Evolutionary conservation across 2,888 invertebrate genomes (phyloP), one percentile per base, ranked within the genome.

Genomic region (Eumacrocentrus americanus): DNA sequence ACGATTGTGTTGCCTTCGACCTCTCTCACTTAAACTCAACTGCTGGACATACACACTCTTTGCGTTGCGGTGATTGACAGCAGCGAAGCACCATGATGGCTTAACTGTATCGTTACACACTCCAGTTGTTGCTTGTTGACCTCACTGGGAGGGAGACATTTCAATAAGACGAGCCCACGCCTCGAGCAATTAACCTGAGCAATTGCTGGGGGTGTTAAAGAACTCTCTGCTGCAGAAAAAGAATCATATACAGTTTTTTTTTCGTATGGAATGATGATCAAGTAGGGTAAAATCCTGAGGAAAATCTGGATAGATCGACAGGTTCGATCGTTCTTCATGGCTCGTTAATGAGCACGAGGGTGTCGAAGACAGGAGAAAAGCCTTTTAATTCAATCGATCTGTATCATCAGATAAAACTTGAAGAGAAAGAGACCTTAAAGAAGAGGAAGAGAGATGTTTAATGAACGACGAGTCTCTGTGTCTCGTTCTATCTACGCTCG

Each of bases 311-410:
- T 56, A 54, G 44, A 16, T 54, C 37, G 38, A 44, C 50, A 35
- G 42, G 51, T 46, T 40, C 58, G 48, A 68, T 66, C 60, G 58
- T 66, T 67, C 60, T 57, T 59, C 53, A 25, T 38, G 47, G 40
- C 51, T 44, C 59, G 60, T 62, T 67, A 70, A 66, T 62, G 67
- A 70, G 57, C 57, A 46, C 44, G 35, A 25, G 25, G 48, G 37
- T 53, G 56, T 47, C 38, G 29, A 38, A 52, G 38, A 16, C 7
- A 60, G 35, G 48, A n/a, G n/a, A n/a, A 38, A 61, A 40, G 40
- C 47, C 59, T 64, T 67, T 64, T 67, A 68, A 72, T 72, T 72
- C 65, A 61, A 65, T 66, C 66, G 72, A 72, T 72, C 67, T 67
- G 67, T n/a, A n/a, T 70, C 68, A 58, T 9, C 35, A 40, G n/a